Evolutionary conservation across 2,797 vertebrate genomes (phyloP), one percentile per base, ranked within the genome.

Genomic region (Enteromius argenteus): DNA sequence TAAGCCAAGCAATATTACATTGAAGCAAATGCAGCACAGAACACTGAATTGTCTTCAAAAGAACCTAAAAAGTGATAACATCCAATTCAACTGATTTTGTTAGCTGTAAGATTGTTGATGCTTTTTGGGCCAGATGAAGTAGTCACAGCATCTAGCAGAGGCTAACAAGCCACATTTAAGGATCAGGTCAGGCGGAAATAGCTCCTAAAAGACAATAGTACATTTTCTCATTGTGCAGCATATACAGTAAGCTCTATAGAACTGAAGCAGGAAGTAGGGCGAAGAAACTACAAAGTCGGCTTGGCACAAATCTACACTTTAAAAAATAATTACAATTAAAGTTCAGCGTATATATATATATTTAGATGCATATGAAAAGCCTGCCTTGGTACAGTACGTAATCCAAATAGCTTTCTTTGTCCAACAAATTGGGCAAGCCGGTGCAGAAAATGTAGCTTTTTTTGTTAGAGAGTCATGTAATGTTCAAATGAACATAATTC

Each of bases 141-240:
- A 67, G 30, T 37, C n/a, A 53, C 32, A 56, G 72, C 19, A 23
- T 56, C 19, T 56, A 53, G 27, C 5, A 75, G 30, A 21, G 10
- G 30, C 72, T 74, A 74, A 53, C 23, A 62, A 77, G 56, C 39
- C 7, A n/a, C 35, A 62, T 58, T 77, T 62, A 60, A 19, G 14
- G 75, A 62, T 62, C 15, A 62, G 56, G 56, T 77, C 75, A 77
- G 53, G 56, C 37, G 39, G 56, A 77, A 77, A 77, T 42, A 60
- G 74, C 53, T 76, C 35, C 35, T 15, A 42, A 42, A 77, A 77
- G 53, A 77, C 56, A 56, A 77, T 30, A 4, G 37, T n/a, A 62
- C 23, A 23, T 60, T 39, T 60, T 51, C 6, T 77, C 7, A 62
- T 42, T 77, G 35, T 42, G 19, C 56, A 62, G 15, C 3, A 1